Percentiles rank a stretch among this genome's conserved stretches.
These are phyloP conservation scores for Brachionus manjavacas DNA, from an alignment of 1,140 invertebrate species.

Conservation along the genomic window DNA sequence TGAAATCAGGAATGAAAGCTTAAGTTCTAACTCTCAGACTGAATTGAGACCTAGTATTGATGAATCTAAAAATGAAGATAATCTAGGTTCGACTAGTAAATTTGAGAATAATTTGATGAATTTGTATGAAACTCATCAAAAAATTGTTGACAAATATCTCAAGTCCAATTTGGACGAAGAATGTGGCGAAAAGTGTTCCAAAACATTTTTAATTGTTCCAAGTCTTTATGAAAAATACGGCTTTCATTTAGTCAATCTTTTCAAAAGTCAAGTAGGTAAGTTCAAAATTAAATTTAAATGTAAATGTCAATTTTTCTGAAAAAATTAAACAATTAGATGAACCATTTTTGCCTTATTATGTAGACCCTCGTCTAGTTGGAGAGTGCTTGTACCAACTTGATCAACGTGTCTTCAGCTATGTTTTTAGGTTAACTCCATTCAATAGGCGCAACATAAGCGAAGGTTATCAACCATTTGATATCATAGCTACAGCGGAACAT, in stretches of 20 bases:
- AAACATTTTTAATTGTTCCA: background rate
- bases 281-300: background rate
- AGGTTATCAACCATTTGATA: background rate
- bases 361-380: background rate
- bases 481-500: background rate
- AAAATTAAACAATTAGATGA: background rate
- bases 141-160: background rate
- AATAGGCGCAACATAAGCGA: background rate
- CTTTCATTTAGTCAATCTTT: background rate
- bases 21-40: background rate
- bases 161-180: background rate
- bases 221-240: slow-evolving; percentile 14
- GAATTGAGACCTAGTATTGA: background rate
- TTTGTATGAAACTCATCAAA: background rate
- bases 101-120: slow-evolving; percentile 1
- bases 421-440: background rate
- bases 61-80: background rate
- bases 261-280: background rate
- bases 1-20: background rate
- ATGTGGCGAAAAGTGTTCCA: background rate
- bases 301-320: background rate
- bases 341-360: slow-evolving; percentile 1
- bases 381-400: slow-evolving; percentile 13
- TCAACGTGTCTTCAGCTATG: background rate
- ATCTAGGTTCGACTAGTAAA: background rate